Conservation (phyloP, 2,888 invertebrate species). For the Caenorhabditis afra region DNA sequence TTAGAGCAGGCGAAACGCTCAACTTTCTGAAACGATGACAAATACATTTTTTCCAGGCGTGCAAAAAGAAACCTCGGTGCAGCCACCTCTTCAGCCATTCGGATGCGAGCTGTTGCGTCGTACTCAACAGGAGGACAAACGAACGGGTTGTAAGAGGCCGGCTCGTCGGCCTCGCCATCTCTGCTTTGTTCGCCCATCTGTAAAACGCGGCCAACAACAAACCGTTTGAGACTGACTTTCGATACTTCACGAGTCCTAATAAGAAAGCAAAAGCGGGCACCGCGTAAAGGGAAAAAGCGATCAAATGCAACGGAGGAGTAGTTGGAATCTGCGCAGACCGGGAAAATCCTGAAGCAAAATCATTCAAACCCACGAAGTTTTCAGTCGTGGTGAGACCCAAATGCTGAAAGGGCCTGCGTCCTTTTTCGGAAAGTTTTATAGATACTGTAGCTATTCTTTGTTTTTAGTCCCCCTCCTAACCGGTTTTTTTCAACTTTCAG, state of each 20-base stretch:
- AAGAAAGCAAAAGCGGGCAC: no score
- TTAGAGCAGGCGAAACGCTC: slow-evolving; percentile 16
- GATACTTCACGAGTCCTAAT: no score
- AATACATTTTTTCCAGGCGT: no score
- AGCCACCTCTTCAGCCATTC: slow-evolving; percentile 34
- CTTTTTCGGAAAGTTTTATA: slow-evolving; percentile 15
- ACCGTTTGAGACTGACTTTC: no score
- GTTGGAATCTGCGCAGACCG: not conserved
- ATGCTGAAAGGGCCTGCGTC: not conserved
- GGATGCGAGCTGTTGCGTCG: slow-evolving; percentile 16
- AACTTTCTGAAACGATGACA: slow-evolving; percentile 8
- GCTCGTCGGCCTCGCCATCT: slow-evolving; percentile 26
- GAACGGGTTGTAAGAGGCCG: slow-evolving; percentile 25
- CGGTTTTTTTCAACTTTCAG: slow-evolving; percentile 7
- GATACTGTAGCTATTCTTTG: slow-evolving; percentile 27
- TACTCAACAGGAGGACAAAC: slow-evolving; percentile 12
- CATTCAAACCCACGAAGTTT: not conserved
- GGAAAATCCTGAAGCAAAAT: not conserved
- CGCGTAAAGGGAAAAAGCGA: no score
- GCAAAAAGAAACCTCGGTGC: slow-evolving; percentile 11
- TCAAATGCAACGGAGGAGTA: no score
- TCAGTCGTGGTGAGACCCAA: slow-evolving; percentile 25
- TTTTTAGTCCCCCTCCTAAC: no score
- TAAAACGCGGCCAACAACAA: not conserved
- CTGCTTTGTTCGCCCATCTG: slow-evolving; percentile 49